Conservation (phyloP, 2,888 invertebrate genomes). For the Megamerina dolium region DNA sequence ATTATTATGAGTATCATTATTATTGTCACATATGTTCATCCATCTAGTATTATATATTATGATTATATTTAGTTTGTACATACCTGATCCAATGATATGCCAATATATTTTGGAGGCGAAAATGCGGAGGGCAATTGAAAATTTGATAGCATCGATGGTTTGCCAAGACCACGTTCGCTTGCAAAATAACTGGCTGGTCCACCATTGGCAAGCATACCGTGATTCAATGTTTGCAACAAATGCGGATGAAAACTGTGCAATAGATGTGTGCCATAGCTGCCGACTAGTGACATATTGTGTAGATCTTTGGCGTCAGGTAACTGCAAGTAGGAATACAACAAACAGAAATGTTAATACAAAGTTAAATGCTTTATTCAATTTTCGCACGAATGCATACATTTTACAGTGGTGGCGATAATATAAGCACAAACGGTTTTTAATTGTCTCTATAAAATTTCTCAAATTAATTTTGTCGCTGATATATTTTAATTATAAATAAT, state of each 20-base stretch:
- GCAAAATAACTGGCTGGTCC: conserved; percentile 46
- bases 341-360: background rate
- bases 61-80: conserved; percentile 17
- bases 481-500: no score
- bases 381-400: no score
- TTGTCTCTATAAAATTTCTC: no score
- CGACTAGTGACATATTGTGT: conserved; percentile 59
- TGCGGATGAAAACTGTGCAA: conserved; percentile 67
- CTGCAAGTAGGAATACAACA: no score
- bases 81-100: conserved; percentile 50
- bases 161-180: conserved; percentile 51
- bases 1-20: no score
- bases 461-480: no score
- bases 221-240: conserved; percentile 62
- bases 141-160: conserved; percentile 56
- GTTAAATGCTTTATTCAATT: no score
- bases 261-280: conserved; percentile 63
- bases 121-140: conserved; percentile 67
- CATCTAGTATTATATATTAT: background rate
- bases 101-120: conserved; percentile 62
- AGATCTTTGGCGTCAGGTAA: conserved; percentile 59
- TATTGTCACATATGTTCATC: background rate
- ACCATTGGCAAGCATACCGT: conserved; percentile 53
- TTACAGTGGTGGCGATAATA: no score
- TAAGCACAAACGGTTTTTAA: no score